phyloP scores from a whole-genome alignment of 2,888 invertebrate species.

The Crocallis elinguaria region DNA sequence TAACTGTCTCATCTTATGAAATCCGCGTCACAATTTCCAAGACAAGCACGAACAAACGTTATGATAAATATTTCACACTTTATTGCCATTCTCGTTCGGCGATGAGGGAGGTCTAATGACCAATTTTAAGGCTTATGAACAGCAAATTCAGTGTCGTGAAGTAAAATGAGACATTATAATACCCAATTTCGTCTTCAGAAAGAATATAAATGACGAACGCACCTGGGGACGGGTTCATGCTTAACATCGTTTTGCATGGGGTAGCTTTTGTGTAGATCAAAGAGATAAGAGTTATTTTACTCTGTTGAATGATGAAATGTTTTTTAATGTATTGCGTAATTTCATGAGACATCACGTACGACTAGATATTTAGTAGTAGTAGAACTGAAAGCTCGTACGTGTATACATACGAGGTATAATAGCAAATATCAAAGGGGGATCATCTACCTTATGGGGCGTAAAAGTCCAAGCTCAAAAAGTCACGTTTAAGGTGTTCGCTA shows the following conservation, averaged over 20 bases:
- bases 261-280: conserved; percentile 12
- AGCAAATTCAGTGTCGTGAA: conserved; percentile 81
- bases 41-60: conserved; percentile 46
- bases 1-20: conserved; percentile 9
- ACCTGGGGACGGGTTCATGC: conserved; percentile 14
- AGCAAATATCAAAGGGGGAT: too few species aligned
- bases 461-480: too few species aligned
- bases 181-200: conserved; percentile 76
- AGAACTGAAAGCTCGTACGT: too few species aligned
- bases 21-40: conserved; percentile 21
- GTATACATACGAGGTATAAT: too few species aligned
- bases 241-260: conserved; percentile 11
- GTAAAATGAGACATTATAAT: conserved; percentile 77
- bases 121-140: conserved; percentile 81
- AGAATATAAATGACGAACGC: conserved; percentile 75
- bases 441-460: too few species aligned
- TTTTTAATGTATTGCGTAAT: too few species aligned
- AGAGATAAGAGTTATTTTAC: background rate
- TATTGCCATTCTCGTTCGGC: conserved; percentile 69
- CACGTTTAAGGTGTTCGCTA: too few species aligned
- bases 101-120: conserved; percentile 70
- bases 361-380: too few species aligned
- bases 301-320: background rate
- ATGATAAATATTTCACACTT: conserved; percentile 74
- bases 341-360: too few species aligned